phyloP scores from a whole-genome alignment of 2,888 invertebrate genomes.

The Leptothorax acervorum region DNA sequence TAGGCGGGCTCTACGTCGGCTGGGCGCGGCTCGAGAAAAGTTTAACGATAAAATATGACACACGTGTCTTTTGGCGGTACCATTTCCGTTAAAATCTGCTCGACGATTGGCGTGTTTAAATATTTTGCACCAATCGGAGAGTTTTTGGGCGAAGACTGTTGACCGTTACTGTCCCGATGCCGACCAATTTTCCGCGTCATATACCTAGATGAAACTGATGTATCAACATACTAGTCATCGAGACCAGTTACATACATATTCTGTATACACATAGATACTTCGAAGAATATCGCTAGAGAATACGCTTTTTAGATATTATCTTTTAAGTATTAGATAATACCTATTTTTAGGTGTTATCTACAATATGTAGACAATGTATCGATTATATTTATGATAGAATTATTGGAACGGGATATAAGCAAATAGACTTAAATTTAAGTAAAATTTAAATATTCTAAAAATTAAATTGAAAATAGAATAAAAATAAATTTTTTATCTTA shows the following conservation, averaged over 20 bases:
- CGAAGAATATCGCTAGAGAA: no score
- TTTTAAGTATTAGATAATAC: no score
- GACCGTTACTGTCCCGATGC: constrained; percentile 28
- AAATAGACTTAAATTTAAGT: neutral
- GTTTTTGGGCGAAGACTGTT: neutral
- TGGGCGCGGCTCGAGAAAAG: constrained; percentile 1
- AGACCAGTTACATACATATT: neutral
- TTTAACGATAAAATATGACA: constrained; percentile 49
- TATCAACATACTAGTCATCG: neutral
- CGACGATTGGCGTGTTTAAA: constrained; percentile 39
- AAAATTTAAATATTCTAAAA: neutral
- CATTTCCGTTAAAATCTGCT: constrained; percentile 24
- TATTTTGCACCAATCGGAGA: neutral
- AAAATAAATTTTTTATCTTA: neutral
- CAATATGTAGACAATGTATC: neutral
- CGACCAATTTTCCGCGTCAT: constrained; percentile 12
- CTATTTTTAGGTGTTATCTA: neutral
- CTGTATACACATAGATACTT: no score
- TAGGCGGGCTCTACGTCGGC: constrained; percentile 17
- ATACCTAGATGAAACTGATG: neutral
- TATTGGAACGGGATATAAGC: neutral
- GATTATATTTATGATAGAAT: neutral
- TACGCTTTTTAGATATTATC: no score
- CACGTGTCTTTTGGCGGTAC: constrained; percentile 23
- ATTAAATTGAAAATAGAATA: neutral